Percentiles rank a stretch among this genome's conserved stretches.
phyloP scores from a whole-genome alignment of 2,888 invertebrate genomes.

The Xestia rhomboidea region DNA sequence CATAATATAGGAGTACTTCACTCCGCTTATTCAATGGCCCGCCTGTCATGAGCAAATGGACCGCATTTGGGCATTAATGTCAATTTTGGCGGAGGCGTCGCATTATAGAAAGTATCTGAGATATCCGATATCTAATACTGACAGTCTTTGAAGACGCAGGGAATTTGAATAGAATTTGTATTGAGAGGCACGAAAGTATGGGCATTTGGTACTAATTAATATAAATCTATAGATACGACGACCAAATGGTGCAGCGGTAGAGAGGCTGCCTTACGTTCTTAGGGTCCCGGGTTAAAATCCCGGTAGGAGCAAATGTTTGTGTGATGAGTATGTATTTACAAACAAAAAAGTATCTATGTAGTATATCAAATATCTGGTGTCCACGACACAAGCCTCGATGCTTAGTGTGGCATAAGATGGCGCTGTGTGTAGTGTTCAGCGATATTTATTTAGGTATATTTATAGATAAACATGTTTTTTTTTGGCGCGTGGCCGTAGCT shows the following conservation, averaged over 20 bases:
- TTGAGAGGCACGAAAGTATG: background rate
- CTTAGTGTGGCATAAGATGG: too few relatives aligned
- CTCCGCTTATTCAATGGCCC: conserved; percentile 45
- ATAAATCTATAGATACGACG: background rate
- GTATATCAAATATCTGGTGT: too few relatives aligned
- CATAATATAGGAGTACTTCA: too few relatives aligned
- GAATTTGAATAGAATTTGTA: conserved; percentile 47
- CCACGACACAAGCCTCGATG: too few relatives aligned
- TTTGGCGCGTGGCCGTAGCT: background rate
- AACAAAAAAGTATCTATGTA: too few relatives aligned
- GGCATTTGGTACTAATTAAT: background rate
- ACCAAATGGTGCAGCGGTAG: too few relatives aligned
- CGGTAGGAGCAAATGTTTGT: too few relatives aligned
- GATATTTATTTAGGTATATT: too few relatives aligned
- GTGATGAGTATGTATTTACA: too few relatives aligned
- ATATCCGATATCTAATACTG: conserved; percentile 38
- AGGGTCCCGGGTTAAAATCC: too few relatives aligned
- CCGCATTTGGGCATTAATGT: conserved; percentile 57
- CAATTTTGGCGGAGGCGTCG: conserved; percentile 65
- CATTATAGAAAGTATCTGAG: conserved; percentile 56
- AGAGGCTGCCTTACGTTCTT: too few relatives aligned
- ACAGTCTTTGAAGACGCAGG: conserved; percentile 37
- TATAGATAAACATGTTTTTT: background rate
- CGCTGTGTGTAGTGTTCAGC: too few relatives aligned
- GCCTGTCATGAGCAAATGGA: conserved; percentile 35